A percentile compares a stretch with the other conserved stretches of the same genome.
Evolutionary conservation across 2,888 invertebrate genomes (phyloP).

Genomic region (Erynnis tages): DNA sequence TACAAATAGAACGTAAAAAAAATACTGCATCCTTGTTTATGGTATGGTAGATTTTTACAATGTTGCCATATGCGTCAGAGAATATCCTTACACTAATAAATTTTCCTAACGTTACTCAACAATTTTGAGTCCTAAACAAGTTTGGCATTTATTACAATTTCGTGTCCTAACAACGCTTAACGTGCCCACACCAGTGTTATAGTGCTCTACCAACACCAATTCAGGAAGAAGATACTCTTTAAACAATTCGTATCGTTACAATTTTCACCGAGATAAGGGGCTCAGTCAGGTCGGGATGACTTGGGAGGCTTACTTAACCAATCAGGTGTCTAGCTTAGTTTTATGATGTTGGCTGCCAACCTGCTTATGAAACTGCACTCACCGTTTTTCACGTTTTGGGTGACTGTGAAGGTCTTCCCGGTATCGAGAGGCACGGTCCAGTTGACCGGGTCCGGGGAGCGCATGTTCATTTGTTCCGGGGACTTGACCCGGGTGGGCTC

Average conservation of each 20-base stretch:
- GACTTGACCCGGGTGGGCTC: constrained; percentile 96
- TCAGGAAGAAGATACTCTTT: constrained; percentile 64
- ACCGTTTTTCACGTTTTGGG: constrained; percentile 91
- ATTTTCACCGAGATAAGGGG: constrained; percentile 15
- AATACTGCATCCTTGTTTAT: constrained; percentile 5
- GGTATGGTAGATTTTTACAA: constrained; percentile 9
- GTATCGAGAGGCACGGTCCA: constrained; percentile 97
- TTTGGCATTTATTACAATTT: constrained; percentile 17
- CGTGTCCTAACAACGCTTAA: constrained; percentile 2
- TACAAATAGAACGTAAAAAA: neutral
- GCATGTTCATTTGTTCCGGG: constrained; percentile 95
- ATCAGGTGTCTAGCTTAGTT: constrained; percentile 39
- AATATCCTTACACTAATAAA: constrained; percentile 29
- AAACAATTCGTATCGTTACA: constrained; percentile 41
- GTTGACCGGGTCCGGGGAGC: constrained; percentile 96
- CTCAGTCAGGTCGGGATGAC: constrained; percentile 15
- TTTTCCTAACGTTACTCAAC: constrained; percentile 5
- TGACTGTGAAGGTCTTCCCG: constrained; percentile 95
- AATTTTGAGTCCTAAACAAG: neutral
- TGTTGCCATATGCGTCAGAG: constrained; percentile 37
- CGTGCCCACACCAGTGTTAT: constrained; percentile 29
- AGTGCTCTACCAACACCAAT: constrained; percentile 24
- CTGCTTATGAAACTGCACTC: constrained; percentile 63
- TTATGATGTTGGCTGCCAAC: constrained; percentile 56
- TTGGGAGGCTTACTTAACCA: constrained; percentile 33